Base-by-base conservation (phyloP, 2,113 vertebrate genomes). In the Abramis brama region DNA sequence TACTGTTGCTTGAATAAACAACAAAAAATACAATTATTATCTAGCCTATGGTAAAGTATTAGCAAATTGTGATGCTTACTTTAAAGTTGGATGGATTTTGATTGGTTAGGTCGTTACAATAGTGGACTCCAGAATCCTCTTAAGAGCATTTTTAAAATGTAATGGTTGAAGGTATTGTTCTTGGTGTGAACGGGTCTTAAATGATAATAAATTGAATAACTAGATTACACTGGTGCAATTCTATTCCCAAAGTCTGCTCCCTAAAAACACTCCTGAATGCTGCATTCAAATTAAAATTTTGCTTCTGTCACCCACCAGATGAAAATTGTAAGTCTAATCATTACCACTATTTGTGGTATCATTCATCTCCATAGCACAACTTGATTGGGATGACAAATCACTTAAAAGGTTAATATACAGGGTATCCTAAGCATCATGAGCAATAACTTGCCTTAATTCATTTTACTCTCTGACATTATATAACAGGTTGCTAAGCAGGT, bases 401-500 rank as follows among this genome's bases (percentile, higher is more conserved):
- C 4, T 52, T 52, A 59, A 68, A 68, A 71, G 5, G 9, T 71
- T 39, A 39, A 11, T 71, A 39, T 17, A 1, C 33, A 39, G 68
- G 33, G 33, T 36, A 23, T 70, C 19, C 9, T 43, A 71, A 23
- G 36, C 2, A 71, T 57, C 19, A 21, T 71, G 21, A 71, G 21
- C 36, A 71, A 43, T 4, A 43, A 23, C 39, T 55, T 30, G 47
- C 47, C 47, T 47, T 74, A 50, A 75, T 50, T 43, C 19, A 73
- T 13, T 23, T 55, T 5, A 33, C 47, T 52, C 74, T 17, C 27
- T 33, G 17, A 52, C 25, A 2, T 81, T 30, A 81, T 12, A 64
- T 30, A 47, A 81, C 79, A 66, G 43, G 79, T 81, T 50, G 60
- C 60, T 66, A 66, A 81, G 64, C 60, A 66, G 39, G 39, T 66